These are phyloP conservation scores for Numenius phaeopus DNA, from an alignment of 2,797 vertebrate species.

Conservation along the genomic window DNA sequence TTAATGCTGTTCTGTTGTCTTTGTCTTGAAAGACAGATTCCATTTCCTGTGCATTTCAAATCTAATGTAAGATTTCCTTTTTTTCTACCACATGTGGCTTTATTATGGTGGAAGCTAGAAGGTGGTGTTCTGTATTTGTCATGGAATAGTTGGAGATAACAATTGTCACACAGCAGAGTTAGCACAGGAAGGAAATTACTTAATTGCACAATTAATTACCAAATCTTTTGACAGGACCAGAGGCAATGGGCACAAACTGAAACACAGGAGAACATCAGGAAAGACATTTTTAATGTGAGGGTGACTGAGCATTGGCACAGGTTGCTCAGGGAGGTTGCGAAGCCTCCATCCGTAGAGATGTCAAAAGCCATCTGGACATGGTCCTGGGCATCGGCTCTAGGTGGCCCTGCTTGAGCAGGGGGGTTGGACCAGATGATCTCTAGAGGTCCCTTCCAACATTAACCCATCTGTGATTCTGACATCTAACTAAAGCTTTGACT, in stretches of 20 bases:
- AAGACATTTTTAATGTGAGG: neutral
- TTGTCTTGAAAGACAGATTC: neutral
- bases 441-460: neutral
- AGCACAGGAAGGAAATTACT: neutral
- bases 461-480: neutral
- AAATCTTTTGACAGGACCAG: neutral
- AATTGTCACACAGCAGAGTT: neutral
- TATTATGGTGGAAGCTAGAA: neutral
- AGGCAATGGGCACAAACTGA: neutral
- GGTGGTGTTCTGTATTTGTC: neutral
- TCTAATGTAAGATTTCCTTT: neutral
- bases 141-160: neutral
- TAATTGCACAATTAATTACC: neutral
- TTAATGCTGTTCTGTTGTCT: neutral
- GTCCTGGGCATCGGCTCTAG: neutral
- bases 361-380: accelerated
- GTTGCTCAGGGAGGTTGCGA: neutral
- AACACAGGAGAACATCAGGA: neutral
- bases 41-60: neutral
- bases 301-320: neutral
- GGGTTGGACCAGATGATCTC: neutral
- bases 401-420: neutral
- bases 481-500: neutral
- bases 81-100: neutral
- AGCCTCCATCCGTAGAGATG: neutral